Evolutionary conservation across 2,113 vertebrate genomes (phyloP).

Genomic region (Buteo buteo): DNA sequence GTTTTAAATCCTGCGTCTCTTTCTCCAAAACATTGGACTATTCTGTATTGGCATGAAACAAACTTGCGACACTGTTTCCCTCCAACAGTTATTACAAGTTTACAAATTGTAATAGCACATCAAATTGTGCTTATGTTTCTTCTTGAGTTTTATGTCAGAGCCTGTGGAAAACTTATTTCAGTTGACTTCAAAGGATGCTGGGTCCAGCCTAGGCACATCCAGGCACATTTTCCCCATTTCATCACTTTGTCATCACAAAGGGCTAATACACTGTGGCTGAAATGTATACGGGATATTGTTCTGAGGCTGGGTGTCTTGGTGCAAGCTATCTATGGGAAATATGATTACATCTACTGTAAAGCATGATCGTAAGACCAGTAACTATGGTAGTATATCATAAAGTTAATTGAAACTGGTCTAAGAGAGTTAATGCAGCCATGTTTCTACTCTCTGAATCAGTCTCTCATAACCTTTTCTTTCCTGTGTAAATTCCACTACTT

Average conservation of each 20-base stretch:
- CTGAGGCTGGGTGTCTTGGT: not conserved
- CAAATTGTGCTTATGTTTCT: not conserved
- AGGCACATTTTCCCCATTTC: not conserved
- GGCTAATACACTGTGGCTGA: not conserved
- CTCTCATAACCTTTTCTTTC: not conserved
- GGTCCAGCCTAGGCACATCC: not conserved
- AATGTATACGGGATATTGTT: not conserved
- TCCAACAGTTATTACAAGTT: not conserved
- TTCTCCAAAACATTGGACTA: not conserved
- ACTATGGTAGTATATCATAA: not conserved
- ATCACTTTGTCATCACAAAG: not conserved
- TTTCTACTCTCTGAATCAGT: not conserved
- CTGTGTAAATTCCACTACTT: not conserved
- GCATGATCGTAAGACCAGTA: not conserved
- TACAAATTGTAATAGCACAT: not conserved
- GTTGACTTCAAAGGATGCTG: not conserved
- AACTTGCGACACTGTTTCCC: not conserved
- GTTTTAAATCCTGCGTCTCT: not conserved
- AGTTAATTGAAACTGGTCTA: not conserved
- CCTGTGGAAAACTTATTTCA: not conserved
- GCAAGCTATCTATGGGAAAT: not conserved
- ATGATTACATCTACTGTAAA: not conserved
- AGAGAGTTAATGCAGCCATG: not conserved
- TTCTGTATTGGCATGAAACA: not conserved
- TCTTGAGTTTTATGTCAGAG: not conserved